Base-by-base conservation (phyloP, 2,797 vertebrate species). In the Euphonia xanthogaster region DNA sequence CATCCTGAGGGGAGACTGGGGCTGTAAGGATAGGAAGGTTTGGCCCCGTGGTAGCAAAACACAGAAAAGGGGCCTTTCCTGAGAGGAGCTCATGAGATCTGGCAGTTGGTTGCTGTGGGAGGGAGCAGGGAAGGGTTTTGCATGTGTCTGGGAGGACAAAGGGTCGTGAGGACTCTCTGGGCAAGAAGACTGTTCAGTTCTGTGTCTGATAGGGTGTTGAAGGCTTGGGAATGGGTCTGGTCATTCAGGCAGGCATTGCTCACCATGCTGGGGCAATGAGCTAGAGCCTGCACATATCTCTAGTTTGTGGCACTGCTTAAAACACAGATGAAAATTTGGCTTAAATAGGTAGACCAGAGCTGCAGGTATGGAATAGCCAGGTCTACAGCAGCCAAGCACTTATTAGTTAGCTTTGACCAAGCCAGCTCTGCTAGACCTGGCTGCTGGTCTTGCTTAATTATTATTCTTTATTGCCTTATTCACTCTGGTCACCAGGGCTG, bases 221-320 rank as follows among this genome's bases (percentile, higher is more conserved):
- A 31, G 31, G 39, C 28, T 50, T 63, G 30, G 30, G n/a, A 80
- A 27, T 1, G 5, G 20, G 11, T 51, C 62, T 77, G 21, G 5
- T 80, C 4, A 2, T 62, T 72, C 42, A 84, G 39, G 35, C 10
- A 60, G 39, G 5, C 4, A 0, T 40, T 88, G 53, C 44, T 82
- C 8, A 27, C 35, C 1, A 0, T 11, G 14, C 45, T 78, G 63
- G 14, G 28, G 5, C 13, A 61, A 4, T 0, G 0, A 3, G 40
- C 55, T 86, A 33, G n/a, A 90, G 57, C 33, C 61, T 71, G 14
- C 44, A 8, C 30, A 24, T 19, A 28, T 28, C 53, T 71, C 47
- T 73, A 11, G 17, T 68, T 76, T 3, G 1, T 68, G 45, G 22
- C 14, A 35, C 53, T 75, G 45, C 24, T 82, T 88, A 55, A 85